A percentile compares a stretch with the other conserved stretches of the same genome.
These are phyloP conservation scores for Zaprionus lineosus DNA, from an alignment of 2,888 invertebrate species.

Conservation along the genomic window DNA sequence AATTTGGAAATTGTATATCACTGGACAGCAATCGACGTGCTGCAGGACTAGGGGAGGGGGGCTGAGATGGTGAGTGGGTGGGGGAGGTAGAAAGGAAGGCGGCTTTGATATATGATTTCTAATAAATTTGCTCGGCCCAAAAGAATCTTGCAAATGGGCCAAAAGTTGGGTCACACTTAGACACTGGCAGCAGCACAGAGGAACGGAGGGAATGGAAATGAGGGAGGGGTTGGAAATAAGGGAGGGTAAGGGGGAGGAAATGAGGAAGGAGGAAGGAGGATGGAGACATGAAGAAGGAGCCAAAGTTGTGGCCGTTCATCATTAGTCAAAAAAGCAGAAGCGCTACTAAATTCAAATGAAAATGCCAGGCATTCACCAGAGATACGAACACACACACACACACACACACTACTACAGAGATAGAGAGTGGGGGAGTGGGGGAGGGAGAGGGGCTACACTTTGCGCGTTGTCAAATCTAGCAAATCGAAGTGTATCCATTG, in stretches of 20 bases:
- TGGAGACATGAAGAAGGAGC: neutral
- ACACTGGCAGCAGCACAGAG: neutral
- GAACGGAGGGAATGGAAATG: neutral
- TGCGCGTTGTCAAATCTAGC: conserved; percentile 66
- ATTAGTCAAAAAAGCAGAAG: conserved; percentile 62
- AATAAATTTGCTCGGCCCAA: conserved; percentile 72
- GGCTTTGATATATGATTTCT: conserved; percentile 80
- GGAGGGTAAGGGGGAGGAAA: neutral
- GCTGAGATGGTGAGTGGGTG: neutral
- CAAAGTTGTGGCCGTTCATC: no score
- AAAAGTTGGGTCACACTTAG: conserved; percentile 68
- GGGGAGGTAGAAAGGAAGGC: neutral
- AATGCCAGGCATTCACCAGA: conserved; percentile 21
- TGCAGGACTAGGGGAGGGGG: neutral
- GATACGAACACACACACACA: conserved; percentile 12
- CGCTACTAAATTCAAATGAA: conserved; percentile 61
- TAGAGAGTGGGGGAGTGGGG: neutral
- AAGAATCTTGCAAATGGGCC: conserved; percentile 59
- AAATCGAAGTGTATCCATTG: conserved; percentile 72
- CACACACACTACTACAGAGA: conserved; percentile 8
- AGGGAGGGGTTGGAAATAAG: no score
- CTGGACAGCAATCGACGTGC: conserved; percentile 1
- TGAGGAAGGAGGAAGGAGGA: neutral
- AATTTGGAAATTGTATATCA: no score
- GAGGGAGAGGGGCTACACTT: conserved; percentile 21